Evolutionary conservation across 2,113 vertebrate species (phyloP), one percentile per base, ranked within the genome.

Genomic region (Campylorhamphus procurvoides): DNA sequence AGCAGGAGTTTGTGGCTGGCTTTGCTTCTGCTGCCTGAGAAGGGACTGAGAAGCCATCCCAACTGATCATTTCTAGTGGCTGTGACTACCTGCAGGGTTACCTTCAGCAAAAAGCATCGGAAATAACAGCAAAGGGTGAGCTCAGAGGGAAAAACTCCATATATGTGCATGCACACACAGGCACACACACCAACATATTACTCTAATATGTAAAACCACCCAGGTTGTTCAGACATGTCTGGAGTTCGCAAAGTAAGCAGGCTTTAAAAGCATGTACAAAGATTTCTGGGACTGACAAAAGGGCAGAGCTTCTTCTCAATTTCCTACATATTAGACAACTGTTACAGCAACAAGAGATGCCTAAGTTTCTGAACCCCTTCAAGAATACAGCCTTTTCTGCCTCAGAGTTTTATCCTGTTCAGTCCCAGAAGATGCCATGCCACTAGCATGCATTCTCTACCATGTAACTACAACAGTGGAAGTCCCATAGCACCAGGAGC

Each of bases 111-210:
- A 74, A 93, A 35, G 9, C 24, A 40, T 69, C 71, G 79, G n/a
- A 79, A 90, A 50, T 67, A 90, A 55, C 5, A 63, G 22, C 50
- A 40, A 66, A 75, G 8, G 31, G 17, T 1, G 9, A 78, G 35
- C 23, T 88, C 35, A 68, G 58, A 28, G 17, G 42, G 28, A 28
- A 81, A 88, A 82, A 27, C 12, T 62, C 39, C 13, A 7, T 25
- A 13, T 20, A 13, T 0, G 0, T 8, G 5, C 7, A 6, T 10
- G 28, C 4, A 6, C 17, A 28, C 35, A 50, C 6, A 13, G 23
- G 25, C 5, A 4, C 6, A 27, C 12, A 6, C 67, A 40, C 7
- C 52, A 63, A 55, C 23, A 11, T 40, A 55, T 27, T 64, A 25
- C n/a, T 72, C 31, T 18, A 49, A 56, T 56, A 35, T 22, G 40